Evolutionary conservation across 2,113 vertebrate genomes (phyloP).

Genomic region (Morphnarchus princeps): DNA sequence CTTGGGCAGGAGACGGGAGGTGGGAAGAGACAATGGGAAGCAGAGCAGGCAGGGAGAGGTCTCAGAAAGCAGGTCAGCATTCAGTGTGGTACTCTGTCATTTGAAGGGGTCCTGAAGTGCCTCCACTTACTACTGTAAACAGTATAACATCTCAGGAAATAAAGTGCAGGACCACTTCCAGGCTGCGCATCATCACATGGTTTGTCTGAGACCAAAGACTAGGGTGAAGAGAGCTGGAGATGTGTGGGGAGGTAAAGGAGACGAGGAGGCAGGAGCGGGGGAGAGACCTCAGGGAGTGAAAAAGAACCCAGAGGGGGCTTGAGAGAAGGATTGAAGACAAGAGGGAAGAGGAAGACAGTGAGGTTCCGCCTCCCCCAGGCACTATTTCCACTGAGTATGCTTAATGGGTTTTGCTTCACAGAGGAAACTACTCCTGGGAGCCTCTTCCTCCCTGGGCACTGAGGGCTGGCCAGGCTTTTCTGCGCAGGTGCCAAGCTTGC

Average conservation of each 20-base stretch:
- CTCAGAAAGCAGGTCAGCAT: background rate
- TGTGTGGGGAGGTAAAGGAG: background rate
- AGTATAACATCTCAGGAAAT: background rate
- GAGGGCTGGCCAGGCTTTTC: background rate
- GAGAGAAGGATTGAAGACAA: background rate
- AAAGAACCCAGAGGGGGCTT: background rate
- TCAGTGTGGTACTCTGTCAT: background rate
- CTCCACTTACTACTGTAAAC: background rate
- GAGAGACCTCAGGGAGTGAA: background rate
- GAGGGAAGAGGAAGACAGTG: background rate
- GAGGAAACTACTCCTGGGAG: background rate
- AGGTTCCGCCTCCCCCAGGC: background rate
- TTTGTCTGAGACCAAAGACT: background rate
- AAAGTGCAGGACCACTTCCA: background rate
- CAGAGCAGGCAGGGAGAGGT: background rate
- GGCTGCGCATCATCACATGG: accelerated
- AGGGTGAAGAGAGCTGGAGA: background rate
- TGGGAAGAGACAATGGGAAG: background rate
- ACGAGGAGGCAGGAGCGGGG: background rate
- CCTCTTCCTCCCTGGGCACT: background rate
- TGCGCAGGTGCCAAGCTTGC: no score
- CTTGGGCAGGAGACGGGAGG: background rate
- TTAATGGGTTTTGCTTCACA: background rate
- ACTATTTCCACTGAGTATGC: background rate
- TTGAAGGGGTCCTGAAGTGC: background rate